These are phyloP conservation scores for Drosophila mettleri DNA, from an alignment of 2,888 invertebrate genomes.

Conservation along the genomic window DNA sequence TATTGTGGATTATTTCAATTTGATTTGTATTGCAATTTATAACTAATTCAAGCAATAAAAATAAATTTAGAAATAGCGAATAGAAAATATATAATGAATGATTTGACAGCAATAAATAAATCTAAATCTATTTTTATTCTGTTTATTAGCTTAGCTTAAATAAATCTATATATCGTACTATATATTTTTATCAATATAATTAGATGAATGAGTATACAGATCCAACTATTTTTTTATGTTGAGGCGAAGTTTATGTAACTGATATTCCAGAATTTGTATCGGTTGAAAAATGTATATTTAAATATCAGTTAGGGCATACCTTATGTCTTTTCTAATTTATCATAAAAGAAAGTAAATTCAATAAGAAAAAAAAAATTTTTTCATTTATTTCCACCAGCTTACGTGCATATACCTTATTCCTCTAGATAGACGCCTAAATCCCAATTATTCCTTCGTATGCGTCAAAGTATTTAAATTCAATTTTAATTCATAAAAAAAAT, in stretches of 20 bases:
- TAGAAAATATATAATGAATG: not conserved
- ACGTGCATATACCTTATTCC: no score
- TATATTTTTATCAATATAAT: not conserved
- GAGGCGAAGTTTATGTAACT: not conserved
- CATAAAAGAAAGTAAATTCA: not conserved
- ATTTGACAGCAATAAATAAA: not conserved
- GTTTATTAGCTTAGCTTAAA: not conserved
- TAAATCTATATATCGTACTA: not conserved
- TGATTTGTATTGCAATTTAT: constrained; percentile 10
- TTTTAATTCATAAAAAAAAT: no score
- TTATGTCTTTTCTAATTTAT: no score
- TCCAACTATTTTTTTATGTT: not conserved
- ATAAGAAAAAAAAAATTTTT: not conserved
- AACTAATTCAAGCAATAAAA: constrained; percentile 1
- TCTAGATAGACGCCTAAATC: no score
- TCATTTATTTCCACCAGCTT: not conserved
- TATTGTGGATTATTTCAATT: constrained; percentile 1
- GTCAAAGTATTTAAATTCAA: no score
- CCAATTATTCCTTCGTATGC: no score
- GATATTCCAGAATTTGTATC: not conserved
- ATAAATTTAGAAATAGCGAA: not conserved
- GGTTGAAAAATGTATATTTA: not conserved
- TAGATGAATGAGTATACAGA: not conserved
- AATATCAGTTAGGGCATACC: not conserved
- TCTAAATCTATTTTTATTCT: not conserved